phyloP scores from a whole-genome alignment of 2,113 vertebrate species.

The Poeciliopsis turrubarensis region DNA sequence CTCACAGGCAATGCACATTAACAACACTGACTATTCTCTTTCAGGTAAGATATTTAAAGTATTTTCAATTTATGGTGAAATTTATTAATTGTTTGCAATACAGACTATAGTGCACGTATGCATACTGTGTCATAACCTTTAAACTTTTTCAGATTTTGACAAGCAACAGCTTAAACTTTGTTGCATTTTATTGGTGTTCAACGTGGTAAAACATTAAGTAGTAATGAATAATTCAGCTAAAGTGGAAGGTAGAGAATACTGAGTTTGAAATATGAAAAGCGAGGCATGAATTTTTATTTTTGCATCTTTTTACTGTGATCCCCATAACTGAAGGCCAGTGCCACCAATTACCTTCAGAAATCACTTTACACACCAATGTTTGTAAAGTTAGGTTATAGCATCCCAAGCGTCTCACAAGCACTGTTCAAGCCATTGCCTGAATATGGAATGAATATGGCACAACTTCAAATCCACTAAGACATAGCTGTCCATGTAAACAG shows the following conservation, averaged over 20 bases:
- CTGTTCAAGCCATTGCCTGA: not conserved
- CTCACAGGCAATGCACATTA: conserved; percentile 92
- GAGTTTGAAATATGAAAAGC: not conserved
- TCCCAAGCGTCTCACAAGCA: not conserved
- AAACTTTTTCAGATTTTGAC: not conserved
- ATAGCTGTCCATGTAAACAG: not conserved
- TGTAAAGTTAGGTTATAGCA: not conserved
- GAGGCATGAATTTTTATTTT: not conserved
- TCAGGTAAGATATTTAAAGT: conserved; percentile 84
- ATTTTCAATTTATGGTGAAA: not conserved
- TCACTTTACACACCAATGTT: not conserved
- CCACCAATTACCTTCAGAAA: not conserved
- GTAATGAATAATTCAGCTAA: not conserved
- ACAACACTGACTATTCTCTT: conserved; percentile 94
- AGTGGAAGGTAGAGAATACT: not conserved
- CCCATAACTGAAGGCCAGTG: not conserved
- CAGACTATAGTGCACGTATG: not conserved
- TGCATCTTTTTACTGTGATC: not conserved
- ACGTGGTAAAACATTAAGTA: not conserved
- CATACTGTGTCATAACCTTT: no score
- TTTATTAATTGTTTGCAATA: not conserved
- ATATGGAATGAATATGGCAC: not conserved
- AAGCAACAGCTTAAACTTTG: not conserved
- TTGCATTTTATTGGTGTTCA: not conserved
- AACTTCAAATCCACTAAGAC: not conserved